These are phyloP conservation scores for Gonioctena quinquepunctata DNA, from an alignment of 1,140 invertebrate genomes.

Conservation along the genomic window DNA sequence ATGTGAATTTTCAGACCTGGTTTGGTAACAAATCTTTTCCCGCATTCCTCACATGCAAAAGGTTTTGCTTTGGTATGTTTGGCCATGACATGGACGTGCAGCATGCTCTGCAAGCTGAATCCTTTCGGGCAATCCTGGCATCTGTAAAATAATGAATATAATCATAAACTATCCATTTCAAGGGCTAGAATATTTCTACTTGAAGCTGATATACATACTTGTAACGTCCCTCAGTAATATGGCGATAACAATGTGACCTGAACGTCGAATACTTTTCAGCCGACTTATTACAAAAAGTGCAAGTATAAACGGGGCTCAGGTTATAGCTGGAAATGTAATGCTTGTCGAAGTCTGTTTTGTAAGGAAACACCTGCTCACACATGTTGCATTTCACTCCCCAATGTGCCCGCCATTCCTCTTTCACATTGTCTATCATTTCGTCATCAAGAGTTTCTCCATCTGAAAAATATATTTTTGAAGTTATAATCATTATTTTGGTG, in stretches of 20 bases:
- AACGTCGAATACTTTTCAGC: constrained; percentile 54
- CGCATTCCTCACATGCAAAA: constrained; percentile 52
- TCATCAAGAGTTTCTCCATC: constrained; percentile 45
- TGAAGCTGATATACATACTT: constrained; percentile 40
- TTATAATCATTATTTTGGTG: too few species aligned
- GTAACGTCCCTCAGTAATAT: constrained; percentile 52
- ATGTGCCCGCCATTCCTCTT: constrained; percentile 48
- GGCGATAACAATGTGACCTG: constrained; percentile 54
- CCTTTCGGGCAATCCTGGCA: constrained; percentile 51
- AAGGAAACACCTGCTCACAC: constrained; percentile 45
- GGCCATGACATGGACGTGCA: constrained; percentile 48
- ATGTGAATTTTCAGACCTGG: constrained; percentile 51
- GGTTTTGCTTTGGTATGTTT: constrained; percentile 54
- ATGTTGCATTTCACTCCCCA: constrained; percentile 54
- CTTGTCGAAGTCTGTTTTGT: constrained; percentile 42
- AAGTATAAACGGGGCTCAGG: constrained; percentile 50
- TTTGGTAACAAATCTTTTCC: constrained; percentile 51
- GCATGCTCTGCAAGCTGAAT: constrained; percentile 48
- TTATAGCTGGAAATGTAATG: constrained; percentile 49
- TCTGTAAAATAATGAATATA: constrained; percentile 38
- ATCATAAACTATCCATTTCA: too few species aligned
- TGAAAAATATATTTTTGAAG: too few species aligned
- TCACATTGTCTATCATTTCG: constrained; percentile 43
- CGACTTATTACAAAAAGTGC: constrained; percentile 53
- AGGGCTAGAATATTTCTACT: background rate